Base-by-base conservation (phyloP, 1,140 invertebrate species). In the Philotrypesis tridentata region DNA sequence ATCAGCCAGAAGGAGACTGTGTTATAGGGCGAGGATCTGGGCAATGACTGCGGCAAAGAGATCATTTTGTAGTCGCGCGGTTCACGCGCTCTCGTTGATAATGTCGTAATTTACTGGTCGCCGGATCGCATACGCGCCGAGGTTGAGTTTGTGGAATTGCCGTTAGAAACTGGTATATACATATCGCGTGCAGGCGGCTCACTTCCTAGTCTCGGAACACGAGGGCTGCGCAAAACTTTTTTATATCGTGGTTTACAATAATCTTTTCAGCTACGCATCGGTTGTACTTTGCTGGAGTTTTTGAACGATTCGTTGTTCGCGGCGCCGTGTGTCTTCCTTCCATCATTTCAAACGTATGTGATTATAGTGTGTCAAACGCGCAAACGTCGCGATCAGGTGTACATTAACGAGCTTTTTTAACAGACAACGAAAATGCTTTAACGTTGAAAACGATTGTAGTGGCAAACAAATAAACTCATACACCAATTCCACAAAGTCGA, bases 1-100 rank as follows among this genome's bases (percentile, higher is more conserved):
- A 95, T 96, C 31, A 95, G 95, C 85, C 95, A 95, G 87, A 94
- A 94, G 48, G 95, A 96, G 87, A 95, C 95, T 67, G 94, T 95
- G 79, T 94, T 96, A 85, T 95, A 93, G 82, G 91, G 85, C 55
- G 72, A 86, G 14, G 76, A 83, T 60, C 29, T 70, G 75, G 81
- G 81, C 81, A 73, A 78, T 63, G 23, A 55, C 48, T 55, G 75
- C 74, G 72, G 8, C 63, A 1, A 29, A 1, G 80, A 82, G 43
- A 82, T 82, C 60, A 85, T 84, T 71, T 72, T 72, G 68, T 79
- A 75, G 65, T 3, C 9, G 48, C 40, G 1, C n/a, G n/a, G n/a
- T n/a, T n/a, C n/a, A n/a, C n/a, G n/a, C n/a, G n/a, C n/a, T n/a
- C n/a, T n/a, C n/a, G n/a, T n/a, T n/a, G n/a, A n/a, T n/a, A n/a